These are phyloP conservation scores for Stylophora pistillata DNA, from an alignment of 64 coral and sea anemone species.

Conservation along the genomic window DNA sequence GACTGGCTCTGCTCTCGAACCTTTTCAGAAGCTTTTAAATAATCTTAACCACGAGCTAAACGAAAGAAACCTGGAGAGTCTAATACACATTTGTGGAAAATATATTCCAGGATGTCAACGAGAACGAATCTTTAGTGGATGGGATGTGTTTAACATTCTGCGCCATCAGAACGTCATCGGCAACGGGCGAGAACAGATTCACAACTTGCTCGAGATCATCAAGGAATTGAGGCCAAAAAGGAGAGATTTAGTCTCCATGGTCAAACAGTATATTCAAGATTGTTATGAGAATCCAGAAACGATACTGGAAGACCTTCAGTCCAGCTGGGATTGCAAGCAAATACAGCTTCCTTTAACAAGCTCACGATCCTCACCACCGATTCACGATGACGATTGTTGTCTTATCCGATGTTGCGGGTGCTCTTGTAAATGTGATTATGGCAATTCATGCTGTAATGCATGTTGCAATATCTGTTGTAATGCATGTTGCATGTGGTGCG, in stretches of 20 bases:
- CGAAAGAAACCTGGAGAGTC: constrained; percentile 49
- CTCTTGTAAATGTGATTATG: not conserved
- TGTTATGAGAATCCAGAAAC: not conserved
- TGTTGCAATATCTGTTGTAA: not conserved
- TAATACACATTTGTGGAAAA: constrained; percentile 48
- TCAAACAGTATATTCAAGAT: constrained; percentile 12
- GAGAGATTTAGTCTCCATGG: constrained; percentile 58
- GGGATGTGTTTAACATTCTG: constrained; percentile 59
- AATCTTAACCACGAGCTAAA: constrained; percentile 73
- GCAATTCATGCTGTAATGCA: not conserved
- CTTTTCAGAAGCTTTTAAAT: constrained; percentile 66
- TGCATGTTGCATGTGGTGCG: not conserved
- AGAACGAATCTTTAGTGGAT: constrained; percentile 52
- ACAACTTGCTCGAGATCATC: constrained; percentile 46
- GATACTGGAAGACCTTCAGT: not conserved
- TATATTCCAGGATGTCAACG: constrained; percentile 35
- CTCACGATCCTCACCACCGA: not conserved
- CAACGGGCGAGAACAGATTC: constrained; percentile 43
- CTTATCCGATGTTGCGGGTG: not conserved
- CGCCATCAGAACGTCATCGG: constrained; percentile 49
- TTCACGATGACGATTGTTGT: not conserved
- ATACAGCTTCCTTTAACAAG: not conserved
- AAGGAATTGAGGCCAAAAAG: constrained; percentile 45
- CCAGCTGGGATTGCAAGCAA: not conserved
- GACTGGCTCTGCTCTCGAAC: constrained; percentile 6